Evolutionary conservation across 2,113 vertebrate genomes (phyloP), one percentile per base, ranked within the genome.

Genomic region (Otolemur garnettii): DNA sequence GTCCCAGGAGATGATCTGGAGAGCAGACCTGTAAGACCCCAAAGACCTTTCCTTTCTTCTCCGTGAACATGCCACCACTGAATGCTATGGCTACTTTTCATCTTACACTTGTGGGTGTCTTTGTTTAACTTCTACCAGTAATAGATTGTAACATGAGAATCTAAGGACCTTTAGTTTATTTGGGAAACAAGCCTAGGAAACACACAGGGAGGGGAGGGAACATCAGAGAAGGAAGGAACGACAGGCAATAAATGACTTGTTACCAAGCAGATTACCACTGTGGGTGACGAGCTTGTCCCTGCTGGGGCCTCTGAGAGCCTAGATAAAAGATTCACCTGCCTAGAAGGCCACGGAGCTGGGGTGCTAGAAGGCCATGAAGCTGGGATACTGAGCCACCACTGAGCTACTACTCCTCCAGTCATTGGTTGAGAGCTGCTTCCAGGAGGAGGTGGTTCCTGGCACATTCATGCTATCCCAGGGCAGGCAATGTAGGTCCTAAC

Each of bases 51-150:
- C 50, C 45, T 33, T 66, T 60, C 53, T 28, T 7, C 78, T 45
- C 5, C 2, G 14, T 7, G 8, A 33, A 3, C 1, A 4, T 50
- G 24, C 18, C 30, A 4, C 7, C 1, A 42, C 69, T 0, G 1
- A 5, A 24, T 4, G 30, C 19, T 0, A 6, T 7, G 57, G 33
- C 45, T 19, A 33, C 17, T 75, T 24, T 14, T 55, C 57, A 14
- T 66, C 17, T 4, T 55, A 42, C 28, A 21, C 21, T 4, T 55
- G 81, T 42, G 28, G 30, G 2, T n/a, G 4, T 69, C 57, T 77
- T 30, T 38, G 59, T 33, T 4, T 59, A 53, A 21, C 62, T 60
- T 50, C 30, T 33, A 18, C 53, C 14, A 28, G 83, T 35, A 69
- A 13, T 33, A 5, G 62, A 89, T 19, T 53, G n/a, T 79, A 26